phyloP scores from a whole-genome alignment of 2,797 vertebrate species.

The Triplophysa yarkandensis region DNA sequence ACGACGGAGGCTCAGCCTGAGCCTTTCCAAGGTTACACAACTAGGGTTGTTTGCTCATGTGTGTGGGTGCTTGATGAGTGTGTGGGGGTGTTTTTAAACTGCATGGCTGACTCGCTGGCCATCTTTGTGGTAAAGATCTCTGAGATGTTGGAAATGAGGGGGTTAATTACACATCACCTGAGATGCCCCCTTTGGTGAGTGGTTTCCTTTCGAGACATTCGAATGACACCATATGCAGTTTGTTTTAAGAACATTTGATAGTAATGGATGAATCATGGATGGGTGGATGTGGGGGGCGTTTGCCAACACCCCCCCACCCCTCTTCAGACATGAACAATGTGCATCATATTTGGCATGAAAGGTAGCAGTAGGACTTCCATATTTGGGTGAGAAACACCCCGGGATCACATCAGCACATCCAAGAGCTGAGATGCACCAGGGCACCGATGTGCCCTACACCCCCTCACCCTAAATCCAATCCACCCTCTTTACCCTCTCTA shows the following conservation, averaged over 20 bases:
- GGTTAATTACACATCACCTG: slow-evolving; percentile 51
- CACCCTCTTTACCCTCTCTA: slow-evolving; percentile 7
- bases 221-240: not conserved
- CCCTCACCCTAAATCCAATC: not conserved
- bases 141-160: slow-evolving; percentile 11
- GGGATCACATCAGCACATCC: not conserved
- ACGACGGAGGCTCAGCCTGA: slow-evolving; percentile 39
- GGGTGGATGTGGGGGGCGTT: not conserved
- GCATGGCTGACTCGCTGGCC: slow-evolving; percentile 17
- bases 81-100: slow-evolving; percentile 36
- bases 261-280: too few relatives aligned
- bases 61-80: slow-evolving; percentile 21
- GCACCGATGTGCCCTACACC: slow-evolving; percentile 5
- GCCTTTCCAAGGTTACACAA: slow-evolving; percentile 32
- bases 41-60: slow-evolving; percentile 24
- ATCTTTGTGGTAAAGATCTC: not conserved
- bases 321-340: not conserved
- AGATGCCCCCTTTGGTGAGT: slow-evolving; percentile 52
- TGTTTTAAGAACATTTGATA: too few relatives aligned
- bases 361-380: slow-evolving; percentile 1
- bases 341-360: slow-evolving; percentile 13
- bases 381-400: not conserved
- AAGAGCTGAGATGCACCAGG: slow-evolving; percentile 4
- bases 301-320: too few relatives aligned
- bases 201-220: slow-evolving; percentile 4